These are phyloP conservation scores for Campodea augens DNA, from an alignment of 1,140 invertebrate species.

Conservation along the genomic window DNA sequence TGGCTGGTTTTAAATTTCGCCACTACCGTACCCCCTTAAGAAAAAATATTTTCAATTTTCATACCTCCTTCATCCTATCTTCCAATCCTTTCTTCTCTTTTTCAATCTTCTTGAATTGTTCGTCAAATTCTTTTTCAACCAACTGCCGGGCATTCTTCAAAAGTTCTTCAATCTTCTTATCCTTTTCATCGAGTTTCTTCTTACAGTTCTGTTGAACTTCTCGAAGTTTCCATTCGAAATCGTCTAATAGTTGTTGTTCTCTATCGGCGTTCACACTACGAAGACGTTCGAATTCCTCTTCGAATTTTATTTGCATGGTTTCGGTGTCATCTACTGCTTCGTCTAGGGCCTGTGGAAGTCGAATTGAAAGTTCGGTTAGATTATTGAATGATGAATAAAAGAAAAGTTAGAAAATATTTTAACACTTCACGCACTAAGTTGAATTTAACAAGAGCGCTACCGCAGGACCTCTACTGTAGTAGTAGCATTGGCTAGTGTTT, in stretches of 20 bases:
- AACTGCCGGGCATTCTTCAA: slow-evolving; percentile 21
- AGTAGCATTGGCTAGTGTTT: too few relatives aligned
- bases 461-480: too few relatives aligned
- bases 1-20: too few relatives aligned
- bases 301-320: slow-evolving; percentile 34
- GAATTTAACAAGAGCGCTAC: background rate
- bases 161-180: slow-evolving; percentile 28
- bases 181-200: slow-evolving; percentile 32
- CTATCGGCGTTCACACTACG: slow-evolving; percentile 32
- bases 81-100: slow-evolving; percentile 4
- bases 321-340: slow-evolving; percentile 34
- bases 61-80: slow-evolving; percentile 7
- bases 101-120: slow-evolving; percentile 16
- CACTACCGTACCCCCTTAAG: too few relatives aligned
- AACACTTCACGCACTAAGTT: background rate
- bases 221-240: slow-evolving; percentile 46
- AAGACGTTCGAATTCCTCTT: slow-evolving; percentile 38
- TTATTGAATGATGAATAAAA: too few relatives aligned
- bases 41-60: too few relatives aligned
- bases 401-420: background rate
- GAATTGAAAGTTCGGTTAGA: too few relatives aligned
- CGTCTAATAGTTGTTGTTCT: slow-evolving; percentile 39
- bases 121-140: slow-evolving; percentile 20
- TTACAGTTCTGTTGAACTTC: slow-evolving; percentile 41
- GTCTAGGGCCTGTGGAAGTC: slow-evolving; percentile 30